Evolutionary conservation across 1,140 invertebrate species (phyloP).

Genomic region (Trichogramma pretiosum): DNA sequence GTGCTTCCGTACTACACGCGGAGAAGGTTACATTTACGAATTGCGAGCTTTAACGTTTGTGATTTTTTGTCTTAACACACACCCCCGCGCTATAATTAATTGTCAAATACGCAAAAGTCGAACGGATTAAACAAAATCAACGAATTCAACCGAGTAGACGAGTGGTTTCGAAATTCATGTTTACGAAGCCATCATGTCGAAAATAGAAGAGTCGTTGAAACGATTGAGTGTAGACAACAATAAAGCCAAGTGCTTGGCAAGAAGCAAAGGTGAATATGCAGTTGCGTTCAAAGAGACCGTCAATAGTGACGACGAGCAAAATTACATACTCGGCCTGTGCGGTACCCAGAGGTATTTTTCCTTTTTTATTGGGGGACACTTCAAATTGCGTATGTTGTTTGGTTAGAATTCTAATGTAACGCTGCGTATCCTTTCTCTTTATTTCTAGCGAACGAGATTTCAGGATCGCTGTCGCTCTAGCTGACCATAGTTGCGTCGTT

Average conservation of each 20-base stretch:
- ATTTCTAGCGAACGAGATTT: slow-evolving; percentile 34
- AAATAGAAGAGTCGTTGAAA: slow-evolving; percentile 26
- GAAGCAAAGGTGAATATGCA: slow-evolving; percentile 21
- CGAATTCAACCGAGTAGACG: too few relatives aligned
- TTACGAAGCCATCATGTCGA: slow-evolving; percentile 24
- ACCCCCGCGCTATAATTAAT: too few relatives aligned
- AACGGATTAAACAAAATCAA: too few relatives aligned
- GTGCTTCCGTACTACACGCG: too few relatives aligned
- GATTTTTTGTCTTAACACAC: too few relatives aligned
- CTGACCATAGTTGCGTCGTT: slow-evolving; percentile 36
- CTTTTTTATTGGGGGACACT: slow-evolving; percentile 10
- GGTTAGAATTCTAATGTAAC: slow-evolving; percentile 4
- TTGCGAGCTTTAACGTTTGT: too few relatives aligned
- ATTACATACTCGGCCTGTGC: slow-evolving; percentile 33
- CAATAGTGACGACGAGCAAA: slow-evolving; percentile 20
- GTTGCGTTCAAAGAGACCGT: slow-evolving; percentile 25
- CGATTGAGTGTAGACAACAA: slow-evolving; percentile 24
- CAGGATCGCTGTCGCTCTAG: slow-evolving; percentile 33
- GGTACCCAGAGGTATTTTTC: slow-evolving; percentile 29
- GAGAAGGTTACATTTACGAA: too few relatives aligned
- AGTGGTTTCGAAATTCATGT: too few relatives aligned
- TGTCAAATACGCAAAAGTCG: too few relatives aligned
- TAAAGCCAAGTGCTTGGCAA: too few relatives aligned
- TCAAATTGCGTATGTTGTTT: slow-evolving; percentile 1
- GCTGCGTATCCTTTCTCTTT: slow-evolving; percentile 9